phyloP scores from a whole-genome alignment of 2,888 invertebrate species.

The Ormia ochracea region DNA sequence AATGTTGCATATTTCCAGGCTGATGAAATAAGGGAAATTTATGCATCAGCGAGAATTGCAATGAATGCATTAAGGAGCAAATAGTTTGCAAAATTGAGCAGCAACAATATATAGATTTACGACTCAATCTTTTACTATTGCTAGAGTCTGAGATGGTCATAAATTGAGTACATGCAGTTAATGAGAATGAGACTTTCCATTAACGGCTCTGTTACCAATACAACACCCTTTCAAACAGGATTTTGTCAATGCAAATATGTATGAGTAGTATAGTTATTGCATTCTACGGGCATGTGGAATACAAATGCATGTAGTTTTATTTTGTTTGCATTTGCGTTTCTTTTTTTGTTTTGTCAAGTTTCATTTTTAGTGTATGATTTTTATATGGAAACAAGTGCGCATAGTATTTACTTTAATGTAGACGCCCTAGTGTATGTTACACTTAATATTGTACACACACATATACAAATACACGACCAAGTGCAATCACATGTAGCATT shows the following conservation, averaged over 20 bases:
- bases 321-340: constrained; percentile 17
- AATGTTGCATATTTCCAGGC: constrained; percentile 65
- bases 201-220: constrained; percentile 35
- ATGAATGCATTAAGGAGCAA: constrained; percentile 3
- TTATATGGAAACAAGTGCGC: constrained; percentile 58
- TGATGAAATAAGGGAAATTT: constrained; percentile 34
- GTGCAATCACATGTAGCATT: neutral
- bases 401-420: constrained; percentile 69
- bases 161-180: constrained; percentile 60
- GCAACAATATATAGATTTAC: constrained; percentile 46
- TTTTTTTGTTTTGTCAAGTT: constrained; percentile 14
- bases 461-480: neutral
- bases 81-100: constrained; percentile 6
- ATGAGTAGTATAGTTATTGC: constrained; percentile 61
- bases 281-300: constrained; percentile 33
- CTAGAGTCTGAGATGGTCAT: constrained; percentile 4
- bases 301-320: constrained; percentile 17
- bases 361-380: constrained; percentile 44
- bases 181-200: constrained; percentile 50
- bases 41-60: constrained; percentile 21
- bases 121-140: constrained; percentile 28
- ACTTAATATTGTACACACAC: constrained; percentile 55
- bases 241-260: constrained; percentile 56
- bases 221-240: constrained; percentile 43
- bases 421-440: constrained; percentile 74